A percentile compares a stretch with the other conserved stretches of the same genome.
Evolutionary conservation across 2,888 invertebrate genomes (phyloP).

Genomic region (Junonia oenone): DNA sequence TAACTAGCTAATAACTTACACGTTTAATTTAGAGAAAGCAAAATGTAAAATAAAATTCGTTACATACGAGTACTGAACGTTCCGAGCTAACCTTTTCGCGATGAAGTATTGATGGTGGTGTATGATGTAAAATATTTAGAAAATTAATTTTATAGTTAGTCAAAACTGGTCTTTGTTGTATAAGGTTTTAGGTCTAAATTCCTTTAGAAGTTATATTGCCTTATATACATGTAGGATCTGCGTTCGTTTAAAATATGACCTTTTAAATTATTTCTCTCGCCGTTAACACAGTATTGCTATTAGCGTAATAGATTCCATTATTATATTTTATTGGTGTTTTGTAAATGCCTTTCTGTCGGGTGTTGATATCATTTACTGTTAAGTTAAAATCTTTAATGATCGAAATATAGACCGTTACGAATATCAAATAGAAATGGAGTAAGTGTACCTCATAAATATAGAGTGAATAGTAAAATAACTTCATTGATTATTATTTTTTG

Average conservation of each 20-base stretch:
- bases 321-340: neutral
- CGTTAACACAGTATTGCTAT: constrained; percentile 26
- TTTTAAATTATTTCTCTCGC: constrained; percentile 23
- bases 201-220: neutral
- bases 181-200: neutral
- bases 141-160: neutral
- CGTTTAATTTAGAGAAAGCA: constrained; percentile 19
- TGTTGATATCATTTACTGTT: neutral
- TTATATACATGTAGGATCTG: constrained; percentile 7
- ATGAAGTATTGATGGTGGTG: constrained; percentile 23
- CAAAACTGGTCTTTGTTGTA: neutral
- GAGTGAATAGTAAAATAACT: no score
- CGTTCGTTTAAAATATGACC: constrained; percentile 22
- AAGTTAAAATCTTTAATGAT: neutral
- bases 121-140: constrained; percentile 11
- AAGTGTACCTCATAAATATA: no score
- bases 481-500: no score
- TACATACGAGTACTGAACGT: constrained; percentile 17
- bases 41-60: constrained; percentile 24
- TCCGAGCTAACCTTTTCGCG: constrained; percentile 24
- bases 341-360: neutral
- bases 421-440: no score
- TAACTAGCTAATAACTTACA: constrained; percentile 15
- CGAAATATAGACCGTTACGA: no score
- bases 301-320: constrained; percentile 21